Evolutionary conservation across 1,140 invertebrate species (phyloP), one percentile per base, ranked within the genome.

Genomic region (Papilio aristodemus): DNA sequence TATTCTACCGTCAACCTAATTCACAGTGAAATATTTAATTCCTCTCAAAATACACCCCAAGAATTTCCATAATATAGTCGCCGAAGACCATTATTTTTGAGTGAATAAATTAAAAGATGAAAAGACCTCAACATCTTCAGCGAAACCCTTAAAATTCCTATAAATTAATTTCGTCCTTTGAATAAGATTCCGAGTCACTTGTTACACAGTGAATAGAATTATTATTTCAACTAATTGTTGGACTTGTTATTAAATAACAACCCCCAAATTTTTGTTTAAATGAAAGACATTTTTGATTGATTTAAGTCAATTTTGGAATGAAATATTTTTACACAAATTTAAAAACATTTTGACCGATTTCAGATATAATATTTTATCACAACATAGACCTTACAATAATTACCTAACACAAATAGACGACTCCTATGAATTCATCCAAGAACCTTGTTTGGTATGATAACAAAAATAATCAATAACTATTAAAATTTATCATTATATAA

Each of bases 71-170:
- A 54, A 54, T 22, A 19, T 22, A 54, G 46, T 54, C 46, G 9
- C 22, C 46, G 19, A 13, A 22, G 19, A 54, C 19, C 46, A 54
- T 54, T 22, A 50, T 50, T 50, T 50, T 54, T 54, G 22, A 54
- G 19, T 54, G 19, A 54, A 54, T 54, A 54, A 54, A 54, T 54
- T 54, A 54, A 11, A 54, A 54, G 46, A 54, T 54, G 46, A 54
- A 54, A 54, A 54, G 46, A 54, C 46, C 46, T 54, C 46, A 46
- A 46, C 19, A 22, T 54, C 46, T 54, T 25, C 46, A 54, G 22
- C 19, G 17, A 54, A 54, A 54, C 46, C 3, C 46, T 54, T 54
- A 10, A 54, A 25, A 54, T 22, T 54, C 46, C 46, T 54, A 25
- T 54, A 54, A 54, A 54, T 54, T 25, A 54, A 54, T 54, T 54